Percentiles rank a stretch among this genome's conserved stretches.
These are phyloP conservation scores for Apteryx owenii DNA, from an alignment of 2,113 vertebrate genomes.

Conservation along the genomic window DNA sequence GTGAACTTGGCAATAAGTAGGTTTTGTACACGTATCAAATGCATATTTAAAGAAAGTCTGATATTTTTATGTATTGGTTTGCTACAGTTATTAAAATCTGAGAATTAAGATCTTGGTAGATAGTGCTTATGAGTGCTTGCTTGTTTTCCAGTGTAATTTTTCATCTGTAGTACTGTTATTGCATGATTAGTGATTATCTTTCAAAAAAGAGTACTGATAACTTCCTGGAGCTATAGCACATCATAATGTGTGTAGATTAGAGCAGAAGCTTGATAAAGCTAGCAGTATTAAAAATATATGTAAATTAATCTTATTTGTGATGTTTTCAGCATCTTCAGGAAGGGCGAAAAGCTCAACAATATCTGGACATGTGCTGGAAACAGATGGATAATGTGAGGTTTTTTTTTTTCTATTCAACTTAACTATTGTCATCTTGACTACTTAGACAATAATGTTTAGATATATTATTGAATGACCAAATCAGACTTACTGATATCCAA, in stretches of 20 bases:
- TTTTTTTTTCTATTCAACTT: background rate
- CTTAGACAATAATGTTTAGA: background rate
- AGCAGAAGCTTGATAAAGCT: background rate
- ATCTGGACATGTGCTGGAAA: conserved; percentile 97
- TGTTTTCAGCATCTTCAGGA: conserved; percentile 94
- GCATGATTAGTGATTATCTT: background rate
- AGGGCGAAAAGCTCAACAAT: conserved; percentile 95
- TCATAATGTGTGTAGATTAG: background rate
- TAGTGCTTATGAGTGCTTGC: background rate
- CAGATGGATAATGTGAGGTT: conserved; percentile 98
- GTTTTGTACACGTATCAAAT: background rate
- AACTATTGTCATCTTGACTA: background rate
- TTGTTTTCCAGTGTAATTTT: background rate
- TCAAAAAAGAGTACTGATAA: background rate
- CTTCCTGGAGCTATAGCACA: background rate
- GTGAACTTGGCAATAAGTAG: background rate
- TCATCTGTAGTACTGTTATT: background rate
- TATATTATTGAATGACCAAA: background rate
- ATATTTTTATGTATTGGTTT: background rate
- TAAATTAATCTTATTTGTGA: background rate
- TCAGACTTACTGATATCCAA: background rate
- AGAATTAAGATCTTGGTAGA: background rate
- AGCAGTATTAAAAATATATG: background rate
- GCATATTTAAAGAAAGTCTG: background rate
- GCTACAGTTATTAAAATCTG: background rate